These are phyloP conservation scores for Artemia franciscana DNA, from an alignment of 1,140 invertebrate genomes.

Conservation along the genomic window DNA sequence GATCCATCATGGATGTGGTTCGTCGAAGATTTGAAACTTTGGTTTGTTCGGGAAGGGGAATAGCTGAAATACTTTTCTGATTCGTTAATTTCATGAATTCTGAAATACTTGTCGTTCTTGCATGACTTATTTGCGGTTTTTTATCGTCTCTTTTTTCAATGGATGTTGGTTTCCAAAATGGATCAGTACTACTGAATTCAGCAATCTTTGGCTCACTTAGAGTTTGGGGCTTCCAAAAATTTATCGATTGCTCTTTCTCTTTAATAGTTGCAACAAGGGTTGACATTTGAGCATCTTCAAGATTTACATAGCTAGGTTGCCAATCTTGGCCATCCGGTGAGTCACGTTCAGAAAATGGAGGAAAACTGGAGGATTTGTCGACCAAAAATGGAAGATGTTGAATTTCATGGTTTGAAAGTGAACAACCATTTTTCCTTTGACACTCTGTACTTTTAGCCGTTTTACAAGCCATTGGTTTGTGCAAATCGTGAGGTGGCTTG, in stretches of 20 bases:
- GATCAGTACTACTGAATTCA: neutral
- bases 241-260: conserved; percentile 5
- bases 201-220: neutral
- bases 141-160: neutral
- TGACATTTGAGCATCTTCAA: conserved; percentile 9
- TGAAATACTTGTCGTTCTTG: neutral
- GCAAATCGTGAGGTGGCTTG: neutral
- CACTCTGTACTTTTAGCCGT: neutral
- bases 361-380: neutral
- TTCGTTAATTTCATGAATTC: neutral
- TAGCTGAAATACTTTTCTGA: neutral
- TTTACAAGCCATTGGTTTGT: neutral
- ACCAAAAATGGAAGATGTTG: neutral
- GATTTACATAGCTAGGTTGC: conserved; percentile 9
- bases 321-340: conserved; percentile 9
- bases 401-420: neutral
- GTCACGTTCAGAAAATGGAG: neutral
- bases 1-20: neutral
- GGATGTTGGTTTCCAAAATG: neutral
- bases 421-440: neutral
- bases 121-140: neutral
- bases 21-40: neutral
- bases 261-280: conserved; percentile 7
- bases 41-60: neutral
- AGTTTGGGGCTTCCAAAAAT: conserved; percentile 9